A percentile compares a stretch with the other conserved stretches of the same genome.
Conservation (phyloP, 2,113 vertebrate species). For the Eulacestoma nigropectus region DNA sequence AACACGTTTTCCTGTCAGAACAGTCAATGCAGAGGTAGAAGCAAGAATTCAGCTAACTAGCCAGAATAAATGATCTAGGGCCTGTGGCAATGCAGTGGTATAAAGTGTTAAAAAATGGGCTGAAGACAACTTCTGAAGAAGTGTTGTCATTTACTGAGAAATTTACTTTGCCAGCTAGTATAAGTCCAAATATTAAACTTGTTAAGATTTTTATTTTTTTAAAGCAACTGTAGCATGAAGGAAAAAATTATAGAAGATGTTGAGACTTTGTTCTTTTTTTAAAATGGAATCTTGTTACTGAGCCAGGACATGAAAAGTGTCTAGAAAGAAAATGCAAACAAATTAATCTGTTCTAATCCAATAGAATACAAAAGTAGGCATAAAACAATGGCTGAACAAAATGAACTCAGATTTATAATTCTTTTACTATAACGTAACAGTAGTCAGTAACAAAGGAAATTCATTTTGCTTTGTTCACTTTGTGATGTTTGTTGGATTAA, state of each 20-base stretch:
- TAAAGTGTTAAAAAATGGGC: constrained; percentile 46
- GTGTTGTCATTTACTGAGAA: constrained; percentile 48
- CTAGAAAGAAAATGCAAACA: constrained; percentile 8
- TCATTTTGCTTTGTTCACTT: background rate
- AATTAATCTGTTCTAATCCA: constrained; percentile 15
- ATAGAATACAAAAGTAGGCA: background rate
- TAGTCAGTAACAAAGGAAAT: constrained; percentile 19
- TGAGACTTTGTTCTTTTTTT: background rate
- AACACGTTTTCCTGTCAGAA: background rate
- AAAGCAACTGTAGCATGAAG: constrained; percentile 1
- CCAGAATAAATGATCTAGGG: background rate
- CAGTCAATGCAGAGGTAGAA: background rate
- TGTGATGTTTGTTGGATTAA: background rate
- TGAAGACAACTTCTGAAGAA: constrained; percentile 37
- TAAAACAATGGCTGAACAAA: background rate
- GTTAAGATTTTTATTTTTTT: background rate
- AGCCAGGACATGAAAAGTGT: background rate
- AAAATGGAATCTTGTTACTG: background rate
- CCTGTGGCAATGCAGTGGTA: constrained; percentile 14
- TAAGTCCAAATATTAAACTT: constrained; percentile 41
- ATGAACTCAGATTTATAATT: background rate
- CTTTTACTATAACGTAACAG: background rate
- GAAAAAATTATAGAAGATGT: background rate
- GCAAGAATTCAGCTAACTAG: background rate
- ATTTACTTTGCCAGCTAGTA: constrained; percentile 24